Conservation (phyloP, 23 tunicate genomes). For the Styela plicata region DNA sequence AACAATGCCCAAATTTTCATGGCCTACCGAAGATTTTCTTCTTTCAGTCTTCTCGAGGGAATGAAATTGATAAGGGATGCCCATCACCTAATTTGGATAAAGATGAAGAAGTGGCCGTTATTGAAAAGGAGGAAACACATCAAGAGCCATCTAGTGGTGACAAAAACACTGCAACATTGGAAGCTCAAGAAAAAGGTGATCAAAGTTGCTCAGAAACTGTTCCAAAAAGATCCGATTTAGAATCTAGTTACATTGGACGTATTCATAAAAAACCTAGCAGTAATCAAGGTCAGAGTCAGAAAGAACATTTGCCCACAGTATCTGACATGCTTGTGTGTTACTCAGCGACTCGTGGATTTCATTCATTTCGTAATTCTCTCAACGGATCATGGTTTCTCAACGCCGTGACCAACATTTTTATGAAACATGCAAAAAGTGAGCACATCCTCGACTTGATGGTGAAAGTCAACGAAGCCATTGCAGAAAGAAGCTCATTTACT, state of each 20-base stretch:
- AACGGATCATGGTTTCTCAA: conserved; percentile 16
- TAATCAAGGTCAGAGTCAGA: not conserved
- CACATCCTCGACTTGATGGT: conserved; percentile 6
- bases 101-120: not conserved
- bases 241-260: too few species aligned
- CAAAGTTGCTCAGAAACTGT: not conserved
- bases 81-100: not conserved
- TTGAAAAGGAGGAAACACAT: not conserved
- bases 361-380: not conserved
- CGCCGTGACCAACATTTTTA: conserved; percentile 17
- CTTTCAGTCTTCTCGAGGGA: not conserved
- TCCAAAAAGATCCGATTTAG: not conserved
- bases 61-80: not conserved
- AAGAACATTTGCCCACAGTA: not conserved
- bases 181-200: not conserved
- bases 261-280: not conserved
- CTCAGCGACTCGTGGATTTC: conserved; percentile 4
- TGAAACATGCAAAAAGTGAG: conserved; percentile 15
- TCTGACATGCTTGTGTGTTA: conserved; percentile 12
- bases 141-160: not conserved
- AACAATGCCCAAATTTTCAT: not conserved
- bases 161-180: not conserved
- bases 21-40: conserved; percentile 11
- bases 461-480: conserved; percentile 12
- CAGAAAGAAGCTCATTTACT: not conserved